These are phyloP conservation scores for Paguma larvata DNA, from an alignment of 2,797 vertebrate species.

Conservation along the genomic window DNA sequence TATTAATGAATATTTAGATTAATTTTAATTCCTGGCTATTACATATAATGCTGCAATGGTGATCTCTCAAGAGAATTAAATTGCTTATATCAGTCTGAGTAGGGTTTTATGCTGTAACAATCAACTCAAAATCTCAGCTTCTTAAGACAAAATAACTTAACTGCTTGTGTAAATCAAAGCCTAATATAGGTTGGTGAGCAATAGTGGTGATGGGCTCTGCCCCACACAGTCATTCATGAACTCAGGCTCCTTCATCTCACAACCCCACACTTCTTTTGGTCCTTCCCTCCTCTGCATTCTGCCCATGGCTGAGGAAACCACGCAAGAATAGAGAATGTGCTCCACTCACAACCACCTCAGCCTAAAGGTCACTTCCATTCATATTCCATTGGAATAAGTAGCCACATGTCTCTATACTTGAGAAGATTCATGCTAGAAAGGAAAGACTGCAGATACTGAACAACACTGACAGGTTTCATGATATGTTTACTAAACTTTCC, in stretches of 20 bases:
- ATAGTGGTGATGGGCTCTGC: background rate
- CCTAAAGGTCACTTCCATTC: background rate
- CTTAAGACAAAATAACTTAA: background rate
- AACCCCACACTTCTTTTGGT: background rate
- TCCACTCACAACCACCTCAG: background rate
- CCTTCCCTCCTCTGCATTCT: background rate
- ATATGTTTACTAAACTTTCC: background rate
- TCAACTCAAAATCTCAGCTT: background rate
- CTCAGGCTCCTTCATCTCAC: background rate
- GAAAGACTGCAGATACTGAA: background rate
- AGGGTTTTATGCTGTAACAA: background rate
- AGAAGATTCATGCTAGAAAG: background rate
- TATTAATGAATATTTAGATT: background rate
- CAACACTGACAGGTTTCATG: background rate
- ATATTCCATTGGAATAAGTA: background rate
- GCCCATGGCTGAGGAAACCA: background rate
- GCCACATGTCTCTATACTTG: background rate
- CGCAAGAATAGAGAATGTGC: background rate
- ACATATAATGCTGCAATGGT: background rate
- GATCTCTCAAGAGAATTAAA: background rate
- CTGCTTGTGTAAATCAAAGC: background rate
- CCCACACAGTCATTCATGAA: background rate
- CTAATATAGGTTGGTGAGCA: background rate
- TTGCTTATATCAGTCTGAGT: background rate
- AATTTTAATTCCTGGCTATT: conserved; percentile 33